Base-by-base conservation (phyloP, 1,140 invertebrate genomes). In the Dolichoris vasculosae region DNA sequence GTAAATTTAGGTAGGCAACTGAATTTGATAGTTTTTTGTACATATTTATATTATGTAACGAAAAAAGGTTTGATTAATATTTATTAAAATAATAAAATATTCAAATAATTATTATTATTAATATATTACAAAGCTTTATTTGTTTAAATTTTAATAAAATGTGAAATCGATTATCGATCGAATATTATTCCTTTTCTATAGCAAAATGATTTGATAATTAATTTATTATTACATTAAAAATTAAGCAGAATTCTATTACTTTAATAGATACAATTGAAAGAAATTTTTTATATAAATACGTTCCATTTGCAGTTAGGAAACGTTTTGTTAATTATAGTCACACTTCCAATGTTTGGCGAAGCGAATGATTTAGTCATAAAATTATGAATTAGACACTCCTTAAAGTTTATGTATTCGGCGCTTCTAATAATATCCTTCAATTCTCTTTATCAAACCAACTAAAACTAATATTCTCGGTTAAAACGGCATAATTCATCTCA, bases 341-440 rank as follows among this genome's bases (percentile, higher is more conserved):
- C 8, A 20, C 32, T 32, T 69, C 38, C 32, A 69, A 38, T 6
- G 38, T 69, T 69, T 17, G 32, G 64, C 17, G 64, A 69, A 69
- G 64, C 17, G 64, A 69, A 69, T 69, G 64, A 69, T 69, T 69
- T 69, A 69, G 64, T 69, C 64, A 32, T 69, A 69, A 69, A 69
- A 69, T 0, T 11, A 69, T 32, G 6, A 38, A 32, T 17, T 32
- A 69, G 64, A 38, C 30, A 38, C 64, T 38, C n/a, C 63, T 69
- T 26, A 38, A 69, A 35, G 38, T 69, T 69, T 11, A 69, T 69
- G 38, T n/a, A 38, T 38, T 35, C 32, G 43, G 43, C 43, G 1
- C 69, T 71, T 2, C 15, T 71, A 40, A 71, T 71, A n/a, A n/a
- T 43, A n/a, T 73, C 38, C 20, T 40, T 8, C 9, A 73, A 43